Percentiles rank a stretch among this genome's conserved stretches.
phyloP scores from a whole-genome alignment of 2,113 vertebrate genomes.

The Phalacrocorax brasilianus region DNA sequence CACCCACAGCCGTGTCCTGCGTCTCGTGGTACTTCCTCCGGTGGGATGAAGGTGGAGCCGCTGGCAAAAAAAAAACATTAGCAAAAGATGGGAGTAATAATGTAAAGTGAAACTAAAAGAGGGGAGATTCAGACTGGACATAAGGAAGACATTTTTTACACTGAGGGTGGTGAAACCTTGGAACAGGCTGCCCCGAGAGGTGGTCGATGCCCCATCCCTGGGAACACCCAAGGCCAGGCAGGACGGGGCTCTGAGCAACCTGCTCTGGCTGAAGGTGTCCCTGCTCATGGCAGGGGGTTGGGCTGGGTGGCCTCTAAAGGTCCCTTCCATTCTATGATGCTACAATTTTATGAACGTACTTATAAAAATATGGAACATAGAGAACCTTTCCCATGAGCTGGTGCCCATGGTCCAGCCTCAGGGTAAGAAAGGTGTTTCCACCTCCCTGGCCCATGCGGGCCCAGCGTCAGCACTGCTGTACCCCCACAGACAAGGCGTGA shows the following conservation, averaged over 20 bases:
- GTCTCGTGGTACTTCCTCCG: not conserved
- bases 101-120: not conserved
- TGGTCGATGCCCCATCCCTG: not conserved
- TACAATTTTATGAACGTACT: not conserved
- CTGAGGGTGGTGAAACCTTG: accelerated
- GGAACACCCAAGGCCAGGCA: no score
- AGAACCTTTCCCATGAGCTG: not conserved
- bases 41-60: not conserved
- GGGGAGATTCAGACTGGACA: no score
- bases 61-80: not conserved
- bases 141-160: no score
- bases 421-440: not conserved
- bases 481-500: no score
- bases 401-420: not conserved
- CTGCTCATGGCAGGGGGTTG: accelerated
- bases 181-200: not conserved
- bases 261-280: accelerated
- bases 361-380: not conserved
- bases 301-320: accelerated
- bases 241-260: not conserved
- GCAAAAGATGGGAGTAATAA: not conserved
- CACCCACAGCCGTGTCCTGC: not conserved
- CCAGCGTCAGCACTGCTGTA: not conserved
- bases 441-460: not conserved
- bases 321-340: not conserved